Percentiles rank a stretch among this genome's conserved stretches.
These are phyloP conservation scores for Catocala sponsa DNA, from an alignment of 2,888 invertebrate species.

Conservation along the genomic window DNA sequence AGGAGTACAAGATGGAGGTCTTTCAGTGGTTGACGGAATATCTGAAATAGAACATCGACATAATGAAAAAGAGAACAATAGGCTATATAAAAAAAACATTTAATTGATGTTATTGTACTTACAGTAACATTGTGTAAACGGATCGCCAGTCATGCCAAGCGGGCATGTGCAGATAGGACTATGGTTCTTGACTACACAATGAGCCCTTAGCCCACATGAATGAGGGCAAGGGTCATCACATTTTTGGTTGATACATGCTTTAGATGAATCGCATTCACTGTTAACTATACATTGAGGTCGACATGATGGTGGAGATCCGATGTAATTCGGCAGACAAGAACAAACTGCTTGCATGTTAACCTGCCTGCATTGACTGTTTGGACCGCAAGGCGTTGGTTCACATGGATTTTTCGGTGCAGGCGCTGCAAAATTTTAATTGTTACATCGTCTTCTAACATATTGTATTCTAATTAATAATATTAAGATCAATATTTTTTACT, in stretches of 20 bases:
- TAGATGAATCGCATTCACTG: constrained; percentile 93
- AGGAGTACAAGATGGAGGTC: constrained; percentile 93
- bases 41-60: constrained; percentile 8
- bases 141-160: constrained; percentile 95
- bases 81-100: not conserved
- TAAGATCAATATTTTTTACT: constrained; percentile 30
- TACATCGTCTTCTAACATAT: too few relatives aligned
- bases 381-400: constrained; percentile 95
- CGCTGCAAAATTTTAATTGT: constrained; percentile 58
- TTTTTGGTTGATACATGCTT: constrained; percentile 94
- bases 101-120: constrained; percentile 72
- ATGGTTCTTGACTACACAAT: constrained; percentile 94
- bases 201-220: constrained; percentile 95
- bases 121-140: constrained; percentile 93
- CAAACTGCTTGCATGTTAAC: constrained; percentile 94
- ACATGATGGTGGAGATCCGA: constrained; percentile 93
- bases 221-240: constrained; percentile 96
- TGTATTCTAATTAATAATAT: too few relatives aligned
- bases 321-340: constrained; percentile 93
- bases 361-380: constrained; percentile 94
- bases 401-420: constrained; percentile 90
- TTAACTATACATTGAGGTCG: constrained; percentile 96
- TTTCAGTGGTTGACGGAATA: constrained; percentile 84
- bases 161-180: constrained; percentile 96
- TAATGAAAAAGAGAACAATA: too few relatives aligned